A percentile compares a stretch with the other conserved stretches of the same genome.
These are phyloP conservation scores for Chaetophractus vellerosus DNA, from an alignment of 2,797 vertebrate genomes.

Conservation along the genomic window DNA sequence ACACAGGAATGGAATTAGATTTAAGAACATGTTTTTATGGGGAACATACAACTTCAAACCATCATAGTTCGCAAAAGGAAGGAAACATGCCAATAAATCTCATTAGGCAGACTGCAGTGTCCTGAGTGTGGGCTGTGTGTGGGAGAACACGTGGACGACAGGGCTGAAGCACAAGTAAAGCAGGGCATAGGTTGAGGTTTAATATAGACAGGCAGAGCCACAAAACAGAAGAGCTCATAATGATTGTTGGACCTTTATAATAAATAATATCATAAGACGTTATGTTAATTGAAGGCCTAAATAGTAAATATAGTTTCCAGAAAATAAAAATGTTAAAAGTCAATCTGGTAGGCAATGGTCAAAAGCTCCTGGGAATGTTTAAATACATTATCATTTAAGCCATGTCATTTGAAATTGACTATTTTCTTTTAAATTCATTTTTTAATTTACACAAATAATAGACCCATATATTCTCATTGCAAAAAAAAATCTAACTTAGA, in stretches of 20 bases:
- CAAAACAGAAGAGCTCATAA: neutral
- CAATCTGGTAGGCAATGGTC: neutral
- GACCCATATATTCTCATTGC: too few relatives aligned
- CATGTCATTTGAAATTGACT: neutral
- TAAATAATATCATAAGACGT: neutral
- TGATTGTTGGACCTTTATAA: neutral
- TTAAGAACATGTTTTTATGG: too few relatives aligned
- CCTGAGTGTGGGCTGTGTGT: neutral
- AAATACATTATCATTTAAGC: neutral
- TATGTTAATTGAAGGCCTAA: neutral
- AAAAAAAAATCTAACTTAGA: too few relatives aligned
- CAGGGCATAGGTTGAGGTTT: neutral
- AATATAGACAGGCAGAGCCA: neutral
- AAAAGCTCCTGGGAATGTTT: neutral
- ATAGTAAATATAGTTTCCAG: neutral
- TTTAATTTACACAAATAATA: too few relatives aligned
- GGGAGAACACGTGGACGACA: neutral
- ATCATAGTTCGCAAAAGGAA: neutral
- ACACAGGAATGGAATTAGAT: too few relatives aligned
- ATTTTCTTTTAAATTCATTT: too few relatives aligned
- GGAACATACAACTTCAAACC: too few relatives aligned
- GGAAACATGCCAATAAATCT: neutral
- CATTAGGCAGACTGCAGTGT: neutral
- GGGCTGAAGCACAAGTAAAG: neutral
- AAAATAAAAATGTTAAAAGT: neutral